Evolutionary conservation across 2,888 invertebrate species (phyloP).

Genomic region (Nemapogon koenigi): DNA sequence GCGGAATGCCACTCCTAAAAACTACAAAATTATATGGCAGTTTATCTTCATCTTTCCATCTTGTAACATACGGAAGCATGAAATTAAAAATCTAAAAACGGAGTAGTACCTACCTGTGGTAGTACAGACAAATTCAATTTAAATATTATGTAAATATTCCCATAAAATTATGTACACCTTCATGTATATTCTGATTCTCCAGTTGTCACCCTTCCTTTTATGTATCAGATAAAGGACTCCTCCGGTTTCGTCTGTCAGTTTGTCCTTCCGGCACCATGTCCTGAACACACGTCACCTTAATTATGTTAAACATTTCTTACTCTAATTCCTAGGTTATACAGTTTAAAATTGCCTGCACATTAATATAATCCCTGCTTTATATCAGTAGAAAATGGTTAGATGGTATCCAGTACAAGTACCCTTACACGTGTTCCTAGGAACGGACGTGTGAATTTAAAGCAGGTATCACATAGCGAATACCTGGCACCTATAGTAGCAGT

Average conservation of each 20-base stretch:
- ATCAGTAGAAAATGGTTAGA: not conserved
- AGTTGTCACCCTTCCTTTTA: slow-evolving; percentile 7
- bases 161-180: too few species aligned
- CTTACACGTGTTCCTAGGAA: slow-evolving; percentile 7
- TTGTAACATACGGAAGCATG: too few species aligned
- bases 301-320: not conserved
- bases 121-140: too few species aligned
- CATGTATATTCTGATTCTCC: too few species aligned
- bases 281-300: slow-evolving; percentile 1
- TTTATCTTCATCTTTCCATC: too few species aligned
- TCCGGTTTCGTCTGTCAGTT: slow-evolving; percentile 5
- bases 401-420: not conserved
- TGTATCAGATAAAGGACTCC: slow-evolving; percentile 8
- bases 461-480: not conserved
- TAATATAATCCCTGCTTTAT: not conserved
- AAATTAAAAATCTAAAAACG: too few species aligned
- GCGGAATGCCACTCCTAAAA: too few species aligned
- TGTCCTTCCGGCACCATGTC: slow-evolving; percentile 7
- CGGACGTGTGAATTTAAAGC: slow-evolving; percentile 8
- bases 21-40: too few species aligned
- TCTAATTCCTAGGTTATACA: not conserved
- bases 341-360: not conserved
- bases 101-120: too few species aligned
- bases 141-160: too few species aligned
- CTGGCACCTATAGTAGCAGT: slow-evolving; percentile 4